These are phyloP conservation scores for Dorcus hopei DNA, from an alignment of 2,888 invertebrate species.

Conservation along the genomic window DNA sequence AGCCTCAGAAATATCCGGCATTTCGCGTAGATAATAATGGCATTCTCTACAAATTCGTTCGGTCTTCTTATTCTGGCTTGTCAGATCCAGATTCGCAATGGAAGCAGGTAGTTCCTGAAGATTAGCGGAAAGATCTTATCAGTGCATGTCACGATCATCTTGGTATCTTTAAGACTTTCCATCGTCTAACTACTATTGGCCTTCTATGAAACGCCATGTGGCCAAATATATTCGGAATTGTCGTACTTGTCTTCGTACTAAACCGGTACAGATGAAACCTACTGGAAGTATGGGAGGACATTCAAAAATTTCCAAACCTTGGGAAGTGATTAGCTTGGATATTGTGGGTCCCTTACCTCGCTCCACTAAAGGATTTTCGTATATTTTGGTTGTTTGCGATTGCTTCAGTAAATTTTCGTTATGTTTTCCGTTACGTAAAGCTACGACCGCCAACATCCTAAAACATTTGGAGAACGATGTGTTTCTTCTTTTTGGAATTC, in stretches of 20 bases:
- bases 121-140: constrained; percentile 2
- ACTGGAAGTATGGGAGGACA: constrained; percentile 22
- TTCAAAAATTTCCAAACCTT: constrained; percentile 9
- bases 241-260: constrained; percentile 5
- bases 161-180: constrained; percentile 25
- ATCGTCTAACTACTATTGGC: constrained; percentile 25
- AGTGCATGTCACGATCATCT: constrained; percentile 24
- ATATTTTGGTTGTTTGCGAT: constrained; percentile 22
- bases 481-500: constrained; percentile 4
- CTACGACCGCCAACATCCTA: background rate
- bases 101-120: constrained; percentile 23
- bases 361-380: constrained; percentile 7
- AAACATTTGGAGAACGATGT: constrained; percentile 4
- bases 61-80: constrained; percentile 7
- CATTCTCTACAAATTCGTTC: constrained; percentile 21
- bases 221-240: constrained; percentile 1
- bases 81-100: constrained; percentile 12
- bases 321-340: constrained; percentile 20
- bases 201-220: constrained; percentile 24
- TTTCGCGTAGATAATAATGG: constrained; percentile 21
- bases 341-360: constrained; percentile 20
- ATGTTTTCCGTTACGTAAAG: constrained; percentile 1
- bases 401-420: too few species aligned
- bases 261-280: constrained; percentile 23
- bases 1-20: constrained; percentile 19